Percentiles rank a stretch among this genome's conserved stretches.
Evolutionary conservation across 1,140 invertebrate genomes (phyloP).

Genomic region (Nylanderia fulva): DNA sequence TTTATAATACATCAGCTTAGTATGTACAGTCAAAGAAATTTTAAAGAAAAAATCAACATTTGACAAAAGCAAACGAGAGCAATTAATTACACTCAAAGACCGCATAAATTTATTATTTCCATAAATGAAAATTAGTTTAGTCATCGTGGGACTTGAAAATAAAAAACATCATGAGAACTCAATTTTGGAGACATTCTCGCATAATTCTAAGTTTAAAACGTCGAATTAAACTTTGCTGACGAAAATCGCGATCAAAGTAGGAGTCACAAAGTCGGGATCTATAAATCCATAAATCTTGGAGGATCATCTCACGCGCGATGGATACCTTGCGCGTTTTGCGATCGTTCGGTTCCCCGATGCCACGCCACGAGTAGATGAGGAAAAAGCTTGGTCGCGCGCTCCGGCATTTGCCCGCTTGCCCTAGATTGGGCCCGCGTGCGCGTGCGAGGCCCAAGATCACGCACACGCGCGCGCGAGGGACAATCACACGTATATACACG

Average conservation of each 20-base stretch:
- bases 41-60: neutral
- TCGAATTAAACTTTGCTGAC: neutral
- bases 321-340: conserved; percentile 56
- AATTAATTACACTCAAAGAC: too few relatives aligned
- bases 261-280: too few relatives aligned
- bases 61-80: neutral
- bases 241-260: neutral
- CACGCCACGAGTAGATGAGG: conserved; percentile 54
- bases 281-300: conserved; percentile 49
- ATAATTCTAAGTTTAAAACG: conserved; percentile 4
- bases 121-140: neutral
- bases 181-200: neutral
- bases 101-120: too few relatives aligned
- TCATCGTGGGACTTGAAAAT: neutral
- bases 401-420: conserved; percentile 70
- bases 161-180: neutral
- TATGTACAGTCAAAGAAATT: neutral
- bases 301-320: conserved; percentile 11
- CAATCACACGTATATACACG: conserved; percentile 46
- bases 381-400: conserved; percentile 64
- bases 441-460: conserved; percentile 22
- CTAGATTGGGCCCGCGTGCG: conserved; percentile 62
- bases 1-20: neutral
- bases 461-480: conserved; percentile 18
- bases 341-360: conserved; percentile 30